These are phyloP conservation scores for Spilogale gracilis DNA, from an alignment of 2,113 vertebrate genomes.

Conservation along the genomic window DNA sequence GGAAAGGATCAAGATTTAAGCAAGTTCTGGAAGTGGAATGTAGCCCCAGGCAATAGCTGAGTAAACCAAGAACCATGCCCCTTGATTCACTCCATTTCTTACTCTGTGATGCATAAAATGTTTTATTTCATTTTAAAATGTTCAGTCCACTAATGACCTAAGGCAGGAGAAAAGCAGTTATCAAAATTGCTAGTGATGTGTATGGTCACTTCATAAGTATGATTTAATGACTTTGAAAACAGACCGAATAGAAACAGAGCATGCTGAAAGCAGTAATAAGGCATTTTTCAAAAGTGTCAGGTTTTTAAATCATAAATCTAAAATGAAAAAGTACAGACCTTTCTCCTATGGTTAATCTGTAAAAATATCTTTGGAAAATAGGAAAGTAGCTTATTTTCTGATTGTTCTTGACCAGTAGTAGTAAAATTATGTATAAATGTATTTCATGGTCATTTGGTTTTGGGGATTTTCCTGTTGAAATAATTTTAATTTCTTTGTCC, in stretches of 20 bases:
- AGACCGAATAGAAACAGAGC: conserved; percentile 9
- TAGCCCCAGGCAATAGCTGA: not conserved
- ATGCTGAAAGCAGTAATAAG: conserved; percentile 56
- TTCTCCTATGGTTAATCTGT: conserved; percentile 59
- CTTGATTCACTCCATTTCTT: conserved; percentile 59
- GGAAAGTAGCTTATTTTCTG: conserved; percentile 52
- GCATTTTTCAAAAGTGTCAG: conserved; percentile 63
- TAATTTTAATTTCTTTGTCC: conserved; percentile 66
- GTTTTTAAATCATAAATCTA: conserved; percentile 67
- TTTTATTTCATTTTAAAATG: conserved; percentile 73
- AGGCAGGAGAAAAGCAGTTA: conserved; percentile 69
- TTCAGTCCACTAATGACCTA: conserved; percentile 72
- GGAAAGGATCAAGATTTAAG: conserved; percentile 33
- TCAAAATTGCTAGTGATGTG: conserved; percentile 67
- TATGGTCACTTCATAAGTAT: conserved; percentile 71
- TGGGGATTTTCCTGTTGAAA: conserved; percentile 62
- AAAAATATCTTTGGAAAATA: conserved; percentile 57
- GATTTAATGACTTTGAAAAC: conserved; percentile 77
- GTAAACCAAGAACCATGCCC: conserved; percentile 15
- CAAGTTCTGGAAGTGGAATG: conserved; percentile 43
- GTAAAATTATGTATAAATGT: conserved; percentile 68
- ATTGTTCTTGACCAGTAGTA: conserved; percentile 66
- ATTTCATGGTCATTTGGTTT: conserved; percentile 70
- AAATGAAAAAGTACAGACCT: conserved; percentile 53
- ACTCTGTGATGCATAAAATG: conserved; percentile 1